Base-by-base conservation (phyloP, 1,140 invertebrate species). In the Anoplophora glabripennis region DNA sequence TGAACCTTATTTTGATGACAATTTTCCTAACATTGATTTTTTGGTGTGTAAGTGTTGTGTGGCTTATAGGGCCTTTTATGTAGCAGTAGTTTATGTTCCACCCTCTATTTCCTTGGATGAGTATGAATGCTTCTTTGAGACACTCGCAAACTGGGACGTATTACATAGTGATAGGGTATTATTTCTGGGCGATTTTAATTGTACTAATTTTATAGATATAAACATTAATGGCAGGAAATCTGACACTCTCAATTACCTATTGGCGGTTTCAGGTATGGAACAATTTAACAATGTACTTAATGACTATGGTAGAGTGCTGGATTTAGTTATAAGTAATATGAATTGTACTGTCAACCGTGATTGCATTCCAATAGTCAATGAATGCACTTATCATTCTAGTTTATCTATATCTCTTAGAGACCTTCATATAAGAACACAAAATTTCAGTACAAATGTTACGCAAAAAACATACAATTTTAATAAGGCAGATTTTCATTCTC, bases 11-110 rank as follows among this genome's bases (percentile, higher is more conserved):
- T 49, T 49, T 34, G 47, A 15, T 5, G 28, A 28, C 28, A 5
- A 49, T 33, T 49, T 36, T 34, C 12, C 33, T 11, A 49, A 33
- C 1, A 12, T 49, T 34, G 46, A 49, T 33, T 49, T 7, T 4
- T 49, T 49, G 33, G 14, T 40, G 7, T 40, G 47, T 34, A 49
- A 49, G 33, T 49, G 33, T 34, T n/a, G 5, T 49, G 47, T 49
- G 12, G 9, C 11, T 15, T 17, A n/a, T 21, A 17, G 38, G 46
- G 4, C 11, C 14, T 28, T 49, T 49, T 34, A 14, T 12, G 1
- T 3, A 36, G 47, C n/a, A 33, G 35, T 36, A 34, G 21, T 36
- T 34, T 49, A 49, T 11, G 34, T 49, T 34, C 33, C 47, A 33
- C 47, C 33, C 8, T 49, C 47, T 49, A 12, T 35, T 15, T n/a